Percentiles rank a stretch among this genome's conserved stretches.
phyloP scores from a whole-genome alignment of 1,140 invertebrate species.

The Asbolus verrucosus region DNA sequence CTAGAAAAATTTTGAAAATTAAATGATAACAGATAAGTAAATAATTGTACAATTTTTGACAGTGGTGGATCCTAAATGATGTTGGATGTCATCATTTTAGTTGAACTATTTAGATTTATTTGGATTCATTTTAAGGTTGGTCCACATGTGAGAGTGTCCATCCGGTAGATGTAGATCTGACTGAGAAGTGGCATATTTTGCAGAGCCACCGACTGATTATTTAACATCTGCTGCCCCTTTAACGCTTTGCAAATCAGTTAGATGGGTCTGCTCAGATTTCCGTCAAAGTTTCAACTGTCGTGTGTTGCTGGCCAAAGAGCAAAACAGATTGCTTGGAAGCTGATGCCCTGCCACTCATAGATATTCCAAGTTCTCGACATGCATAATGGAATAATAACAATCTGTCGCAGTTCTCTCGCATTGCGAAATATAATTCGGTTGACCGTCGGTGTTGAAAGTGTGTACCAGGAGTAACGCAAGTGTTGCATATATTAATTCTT shows the following conservation, averaged over 20 bases:
- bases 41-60: no score
- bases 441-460: not conserved
- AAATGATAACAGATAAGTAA: no score
- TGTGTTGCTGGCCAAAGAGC: constrained; percentile 28
- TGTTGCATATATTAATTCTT: constrained; percentile 11
- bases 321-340: constrained; percentile 31
- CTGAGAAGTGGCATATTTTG: not conserved
- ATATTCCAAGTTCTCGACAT: constrained; percentile 32
- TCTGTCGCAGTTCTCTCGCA: constrained; percentile 6
- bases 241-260: constrained; percentile 27
- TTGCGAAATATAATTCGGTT: constrained; percentile 4
- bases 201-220: constrained; percentile 2
- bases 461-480: not conserved
- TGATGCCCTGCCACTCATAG: constrained; percentile 31
- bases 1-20: no score
- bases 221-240: constrained; percentile 21
- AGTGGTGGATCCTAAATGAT: no score
- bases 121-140: no score
- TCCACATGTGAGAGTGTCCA: no score
- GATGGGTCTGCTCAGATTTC: constrained; percentile 33
- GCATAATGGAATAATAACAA: constrained; percentile 43
- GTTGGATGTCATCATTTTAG: no score
- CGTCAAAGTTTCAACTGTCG: constrained; percentile 37
- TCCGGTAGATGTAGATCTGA: no score
- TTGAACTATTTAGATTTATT: no score